phyloP scores from a whole-genome alignment of 2,113 vertebrate genomes.

The Cheirogaleus medius region DNA sequence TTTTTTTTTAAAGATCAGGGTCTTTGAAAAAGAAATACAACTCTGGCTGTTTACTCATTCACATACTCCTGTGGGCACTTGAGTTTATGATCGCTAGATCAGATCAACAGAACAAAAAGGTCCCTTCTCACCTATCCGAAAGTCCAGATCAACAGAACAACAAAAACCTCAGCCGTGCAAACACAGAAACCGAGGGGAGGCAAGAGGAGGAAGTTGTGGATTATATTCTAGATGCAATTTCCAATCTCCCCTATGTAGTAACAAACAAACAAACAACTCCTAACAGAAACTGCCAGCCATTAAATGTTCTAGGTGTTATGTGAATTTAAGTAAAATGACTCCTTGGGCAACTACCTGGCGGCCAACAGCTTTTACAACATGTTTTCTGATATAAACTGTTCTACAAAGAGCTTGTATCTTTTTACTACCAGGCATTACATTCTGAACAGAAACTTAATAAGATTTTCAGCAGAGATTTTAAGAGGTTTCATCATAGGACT shows the following conservation, averaged over 20 bases:
- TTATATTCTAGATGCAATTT: not conserved
- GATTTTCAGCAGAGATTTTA: slow-evolving; percentile 68
- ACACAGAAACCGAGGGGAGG: not conserved
- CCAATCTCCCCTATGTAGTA: not conserved
- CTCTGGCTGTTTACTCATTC: not conserved
- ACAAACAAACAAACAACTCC: not conserved
- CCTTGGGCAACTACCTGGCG: not conserved
- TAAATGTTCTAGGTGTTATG: slow-evolving; percentile 10
- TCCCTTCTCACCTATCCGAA: not conserved
- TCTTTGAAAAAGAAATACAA: not conserved
- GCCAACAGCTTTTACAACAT: slow-evolving; percentile 31
- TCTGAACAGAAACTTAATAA: slow-evolving; percentile 69
- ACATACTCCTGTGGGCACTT: not conserved
- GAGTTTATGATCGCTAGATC: not conserved
- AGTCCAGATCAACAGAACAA: not conserved
- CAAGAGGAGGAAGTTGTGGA: not conserved
- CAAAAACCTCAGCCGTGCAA: not conserved
- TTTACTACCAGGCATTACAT: slow-evolving; percentile 57
- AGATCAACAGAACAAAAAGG: not conserved
- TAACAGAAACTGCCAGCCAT: not conserved
- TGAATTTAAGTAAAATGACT: slow-evolving; percentile 53
- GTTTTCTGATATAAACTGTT: slow-evolving; percentile 64
- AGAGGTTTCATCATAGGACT: slow-evolving; percentile 51
- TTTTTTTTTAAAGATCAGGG: not conserved
- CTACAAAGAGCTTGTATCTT: slow-evolving; percentile 64